A percentile compares a stretch with the other conserved stretches of the same genome.
These are phyloP conservation scores for Columba livia DNA, from an alignment of 2,113 vertebrate species.

Conservation along the genomic window DNA sequence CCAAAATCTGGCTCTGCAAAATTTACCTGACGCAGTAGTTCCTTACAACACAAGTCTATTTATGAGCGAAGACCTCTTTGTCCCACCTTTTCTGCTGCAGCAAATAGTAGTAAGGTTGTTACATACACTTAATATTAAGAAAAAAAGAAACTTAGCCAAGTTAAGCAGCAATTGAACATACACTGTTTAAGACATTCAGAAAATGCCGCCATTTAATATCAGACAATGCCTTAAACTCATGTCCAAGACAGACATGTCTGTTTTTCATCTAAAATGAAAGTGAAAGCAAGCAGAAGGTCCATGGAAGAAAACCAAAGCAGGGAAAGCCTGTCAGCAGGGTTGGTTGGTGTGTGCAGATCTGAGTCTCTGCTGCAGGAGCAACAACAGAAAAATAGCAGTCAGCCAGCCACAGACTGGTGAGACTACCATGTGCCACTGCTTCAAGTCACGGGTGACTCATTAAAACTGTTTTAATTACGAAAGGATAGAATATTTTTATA, in stretches of 20 bases:
- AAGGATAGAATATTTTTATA: not conserved
- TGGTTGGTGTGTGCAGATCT: not conserved
- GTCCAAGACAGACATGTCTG: not conserved
- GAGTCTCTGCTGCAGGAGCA: not conserved
- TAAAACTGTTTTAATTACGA: not conserved
- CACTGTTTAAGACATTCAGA: not conserved
- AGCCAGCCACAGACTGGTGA: not conserved
- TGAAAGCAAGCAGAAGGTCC: not conserved
- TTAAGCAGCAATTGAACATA: not conserved
- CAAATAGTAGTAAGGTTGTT: not conserved
- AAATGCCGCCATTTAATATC: not conserved
- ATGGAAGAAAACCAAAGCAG: not conserved
- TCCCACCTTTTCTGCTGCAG: not conserved
- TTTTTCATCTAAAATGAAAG: not conserved
- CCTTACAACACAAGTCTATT: not conserved
- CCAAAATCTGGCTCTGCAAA: not conserved
- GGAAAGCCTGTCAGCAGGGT: not conserved
- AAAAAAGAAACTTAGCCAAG: not conserved
- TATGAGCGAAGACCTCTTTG: not conserved
- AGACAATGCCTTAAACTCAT: not conserved
- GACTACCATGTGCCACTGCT: not conserved
- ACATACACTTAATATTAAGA: fast-evolving
- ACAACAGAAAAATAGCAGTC: not conserved
- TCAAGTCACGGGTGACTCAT: fast-evolving
- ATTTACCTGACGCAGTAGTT: not conserved